Percentiles rank a stretch among this genome's conserved stretches.
Conservation (phyloP, 2,888 invertebrate species). For the Microctonus hyperodae region DNA sequence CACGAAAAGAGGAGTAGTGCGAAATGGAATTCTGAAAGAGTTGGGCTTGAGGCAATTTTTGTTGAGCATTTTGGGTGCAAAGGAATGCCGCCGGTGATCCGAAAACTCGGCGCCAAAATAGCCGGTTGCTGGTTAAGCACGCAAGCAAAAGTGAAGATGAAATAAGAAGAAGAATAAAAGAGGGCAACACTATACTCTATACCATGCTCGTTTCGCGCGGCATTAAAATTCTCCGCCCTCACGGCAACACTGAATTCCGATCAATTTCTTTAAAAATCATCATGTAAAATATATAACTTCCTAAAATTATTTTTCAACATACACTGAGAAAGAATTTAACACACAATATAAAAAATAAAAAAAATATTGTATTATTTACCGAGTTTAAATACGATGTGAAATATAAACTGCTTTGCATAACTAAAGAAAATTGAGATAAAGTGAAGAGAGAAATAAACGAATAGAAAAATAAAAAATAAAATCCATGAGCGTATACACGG, state of each 20-base stretch:
- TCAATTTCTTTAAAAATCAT: background rate
- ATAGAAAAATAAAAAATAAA: background rate
- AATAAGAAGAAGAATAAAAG: background rate
- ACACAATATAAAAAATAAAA: background rate
- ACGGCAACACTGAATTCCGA: background rate
- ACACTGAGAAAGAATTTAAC: no score
- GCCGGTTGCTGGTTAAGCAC: constrained; percentile 13
- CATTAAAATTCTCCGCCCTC: constrained; percentile 11
- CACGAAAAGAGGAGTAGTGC: background rate
- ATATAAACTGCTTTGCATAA: background rate
- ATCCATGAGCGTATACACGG: constrained; percentile 35
- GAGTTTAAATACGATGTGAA: background rate
- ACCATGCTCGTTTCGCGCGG: background rate
- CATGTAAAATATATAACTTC: background rate
- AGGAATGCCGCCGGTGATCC: constrained; percentile 28
- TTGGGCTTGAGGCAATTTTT: constrained; percentile 14
- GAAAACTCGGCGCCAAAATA: constrained; percentile 31
- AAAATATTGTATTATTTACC: background rate
- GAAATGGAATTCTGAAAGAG: constrained; percentile 10
- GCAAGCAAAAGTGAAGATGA: background rate
- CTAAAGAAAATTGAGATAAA: constrained; percentile 19
- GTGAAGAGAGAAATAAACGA: constrained; percentile 9
- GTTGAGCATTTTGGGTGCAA: constrained; percentile 10
- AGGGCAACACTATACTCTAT: background rate
- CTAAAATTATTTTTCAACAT: background rate